These are phyloP conservation scores for Oligia fasciuncula DNA, from an alignment of 2,888 invertebrate genomes.

Conservation along the genomic window DNA sequence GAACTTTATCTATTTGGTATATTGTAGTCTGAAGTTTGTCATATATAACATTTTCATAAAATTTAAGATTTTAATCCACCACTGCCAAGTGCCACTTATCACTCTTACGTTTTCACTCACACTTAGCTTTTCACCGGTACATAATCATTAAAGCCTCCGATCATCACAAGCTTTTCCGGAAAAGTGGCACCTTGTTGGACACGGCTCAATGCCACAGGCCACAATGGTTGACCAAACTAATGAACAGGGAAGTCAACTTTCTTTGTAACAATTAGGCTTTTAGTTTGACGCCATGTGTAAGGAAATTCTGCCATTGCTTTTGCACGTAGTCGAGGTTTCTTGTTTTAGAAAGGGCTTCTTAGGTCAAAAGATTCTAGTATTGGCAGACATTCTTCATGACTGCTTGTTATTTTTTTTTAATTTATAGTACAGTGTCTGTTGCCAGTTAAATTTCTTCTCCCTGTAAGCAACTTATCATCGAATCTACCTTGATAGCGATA, in stretches of 20 bases:
- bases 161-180: constrained; percentile 62
- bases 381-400: neutral
- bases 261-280: constrained; percentile 32
- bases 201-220: constrained; percentile 43
- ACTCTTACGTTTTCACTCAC: too few relatives aligned
- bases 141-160: constrained; percentile 51
- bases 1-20: neutral
- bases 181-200: constrained; percentile 58
- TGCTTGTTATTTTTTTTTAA: neutral
- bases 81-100: neutral
- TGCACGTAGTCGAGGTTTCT: constrained; percentile 1
- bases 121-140: constrained; percentile 8
- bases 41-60: neutral
- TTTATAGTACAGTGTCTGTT: neutral
- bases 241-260: constrained; percentile 60
- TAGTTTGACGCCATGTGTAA: constrained; percentile 20
- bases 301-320: constrained; percentile 4
- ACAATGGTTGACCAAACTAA: constrained; percentile 64
- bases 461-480: neutral
- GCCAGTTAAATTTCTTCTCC: neutral
- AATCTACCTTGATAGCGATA: neutral
- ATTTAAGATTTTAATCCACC: neutral
- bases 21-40: neutral
- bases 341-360: constrained; percentile 8
- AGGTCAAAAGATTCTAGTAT: neutral